Evolutionary conservation across 2,113 vertebrate species (phyloP).

Genomic region (Thamnaconus septentrionalis): DNA sequence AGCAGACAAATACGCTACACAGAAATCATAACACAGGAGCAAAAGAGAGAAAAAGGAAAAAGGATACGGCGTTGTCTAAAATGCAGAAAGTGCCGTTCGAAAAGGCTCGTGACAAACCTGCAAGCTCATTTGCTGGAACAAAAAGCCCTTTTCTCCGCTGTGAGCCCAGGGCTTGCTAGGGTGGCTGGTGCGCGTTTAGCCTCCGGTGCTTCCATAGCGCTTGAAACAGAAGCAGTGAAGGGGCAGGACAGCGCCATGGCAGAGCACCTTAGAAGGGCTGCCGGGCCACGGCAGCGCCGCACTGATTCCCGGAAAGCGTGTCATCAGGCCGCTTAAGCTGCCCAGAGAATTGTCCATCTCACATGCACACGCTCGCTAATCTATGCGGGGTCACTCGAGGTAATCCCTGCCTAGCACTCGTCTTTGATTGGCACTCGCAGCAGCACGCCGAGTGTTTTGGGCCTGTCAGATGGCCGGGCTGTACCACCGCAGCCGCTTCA

Average conservation of each 20-base stretch:
- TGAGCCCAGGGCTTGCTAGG: slow-evolving; percentile 65
- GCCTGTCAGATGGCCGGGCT: slow-evolving; percentile 74
- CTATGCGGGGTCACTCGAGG: slow-evolving; percentile 81
- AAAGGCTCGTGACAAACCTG: slow-evolving; percentile 77
- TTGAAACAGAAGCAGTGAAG: slow-evolving; percentile 59
- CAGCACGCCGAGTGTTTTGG: slow-evolving; percentile 77
- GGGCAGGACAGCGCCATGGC: slow-evolving; percentile 69
- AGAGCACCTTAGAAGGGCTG: slow-evolving; percentile 75
- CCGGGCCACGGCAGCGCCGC: slow-evolving; percentile 71
- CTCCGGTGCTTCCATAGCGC: slow-evolving; percentile 66
- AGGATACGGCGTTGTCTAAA: not conserved
- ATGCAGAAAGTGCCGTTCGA: not conserved
- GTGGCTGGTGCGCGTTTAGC: slow-evolving; percentile 62
- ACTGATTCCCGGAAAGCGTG: slow-evolving; percentile 87
- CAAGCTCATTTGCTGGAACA: slow-evolving; percentile 78
- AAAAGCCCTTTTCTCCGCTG: slow-evolving; percentile 57
- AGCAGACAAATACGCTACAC: slow-evolving; percentile 8
- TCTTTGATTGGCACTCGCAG: slow-evolving; percentile 82
- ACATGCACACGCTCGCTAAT: slow-evolving; percentile 83
- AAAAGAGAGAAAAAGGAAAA: not conserved
- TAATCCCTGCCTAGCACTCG: slow-evolving; percentile 75
- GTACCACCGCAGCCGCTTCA: slow-evolving; percentile 65
- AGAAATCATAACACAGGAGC: not conserved
- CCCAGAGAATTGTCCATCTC: slow-evolving; percentile 83
- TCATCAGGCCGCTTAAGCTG: slow-evolving; percentile 84